Percentiles rank a stretch among this genome's conserved stretches.
These are phyloP conservation scores for Horisme vitalbata DNA, from an alignment of 2,888 invertebrate genomes.

Conservation along the genomic window DNA sequence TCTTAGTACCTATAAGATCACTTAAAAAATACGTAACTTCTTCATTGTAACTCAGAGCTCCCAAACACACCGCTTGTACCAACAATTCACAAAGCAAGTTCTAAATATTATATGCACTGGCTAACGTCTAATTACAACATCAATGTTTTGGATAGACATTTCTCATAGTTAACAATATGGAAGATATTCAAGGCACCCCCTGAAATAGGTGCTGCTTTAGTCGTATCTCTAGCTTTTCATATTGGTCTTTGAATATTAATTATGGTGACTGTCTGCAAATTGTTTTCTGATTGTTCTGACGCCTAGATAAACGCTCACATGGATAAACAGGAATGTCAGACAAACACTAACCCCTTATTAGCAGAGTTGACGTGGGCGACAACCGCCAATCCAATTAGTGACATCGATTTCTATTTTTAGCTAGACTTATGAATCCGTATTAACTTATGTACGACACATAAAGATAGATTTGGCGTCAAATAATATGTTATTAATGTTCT, in stretches of 20 bases:
- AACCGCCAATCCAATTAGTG: constrained; percentile 27
- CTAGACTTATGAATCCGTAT: constrained; percentile 27
- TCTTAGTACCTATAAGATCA: no score
- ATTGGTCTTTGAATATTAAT: not conserved
- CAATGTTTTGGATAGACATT: no score
- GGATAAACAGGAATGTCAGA: constrained; percentile 1
- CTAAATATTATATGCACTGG: no score
- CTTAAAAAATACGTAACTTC: no score
- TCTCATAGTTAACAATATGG: no score
- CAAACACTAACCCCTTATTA: constrained; percentile 9
- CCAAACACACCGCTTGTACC: no score
- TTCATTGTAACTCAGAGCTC: no score
- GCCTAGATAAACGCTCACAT: not conserved
- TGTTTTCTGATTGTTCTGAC: not conserved
- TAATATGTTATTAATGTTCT: no score
- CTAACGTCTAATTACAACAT: no score
- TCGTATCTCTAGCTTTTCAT: not conserved
- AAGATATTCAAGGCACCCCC: no score
- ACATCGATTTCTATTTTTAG: constrained; percentile 26
- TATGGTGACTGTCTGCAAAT: not conserved
- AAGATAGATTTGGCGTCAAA: no score
- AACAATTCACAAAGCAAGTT: no score
- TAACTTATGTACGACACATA: not conserved
- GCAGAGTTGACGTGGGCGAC: constrained; percentile 9
- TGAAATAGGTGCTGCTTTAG: not conserved